A percentile compares a stretch with the other conserved stretches of the same genome.
Conservation (phyloP, 2,888 invertebrate genomes). For the Emesis furor region DNA sequence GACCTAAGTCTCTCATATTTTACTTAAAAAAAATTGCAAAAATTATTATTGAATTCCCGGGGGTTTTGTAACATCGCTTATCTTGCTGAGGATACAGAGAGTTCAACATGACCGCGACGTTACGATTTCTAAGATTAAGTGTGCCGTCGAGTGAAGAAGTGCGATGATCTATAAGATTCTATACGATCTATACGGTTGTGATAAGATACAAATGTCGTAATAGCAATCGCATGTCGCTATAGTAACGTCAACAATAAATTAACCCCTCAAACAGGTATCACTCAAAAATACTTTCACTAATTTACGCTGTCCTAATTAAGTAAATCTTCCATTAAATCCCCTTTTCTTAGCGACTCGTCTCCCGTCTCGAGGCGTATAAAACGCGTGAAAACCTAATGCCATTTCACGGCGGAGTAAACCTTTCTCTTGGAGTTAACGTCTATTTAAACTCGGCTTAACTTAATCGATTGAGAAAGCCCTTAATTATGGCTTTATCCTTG, state of each 20-base stretch:
- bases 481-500: constrained; percentile 91
- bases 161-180: too few relatives aligned
- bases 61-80: too few relatives aligned
- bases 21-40: too few relatives aligned
- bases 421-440: constrained; percentile 91
- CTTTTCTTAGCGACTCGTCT: constrained; percentile 90
- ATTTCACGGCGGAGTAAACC: constrained; percentile 92
- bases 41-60: too few relatives aligned
- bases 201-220: too few relatives aligned
- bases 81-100: too few relatives aligned
- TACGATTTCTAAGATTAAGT: too few relatives aligned
- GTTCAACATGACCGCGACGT: too few relatives aligned
- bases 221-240: not conserved
- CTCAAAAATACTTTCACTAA: constrained; percentile 88
- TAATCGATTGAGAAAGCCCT: constrained; percentile 91
- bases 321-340: constrained; percentile 90
- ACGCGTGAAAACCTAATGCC: constrained; percentile 92
- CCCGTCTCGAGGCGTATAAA: constrained; percentile 84
- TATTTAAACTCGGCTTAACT: constrained; percentile 91
- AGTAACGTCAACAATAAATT: constrained; percentile 70
- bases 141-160: too few relatives aligned
- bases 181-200: too few relatives aligned
- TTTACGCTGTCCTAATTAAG: constrained; percentile 89
- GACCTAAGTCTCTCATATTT: too few relatives aligned
- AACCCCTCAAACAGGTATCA: constrained; percentile 85